These are phyloP conservation scores for Leptinotarsa juncta DNA, from an alignment of 2,888 invertebrate species.

Conservation along the genomic window DNA sequence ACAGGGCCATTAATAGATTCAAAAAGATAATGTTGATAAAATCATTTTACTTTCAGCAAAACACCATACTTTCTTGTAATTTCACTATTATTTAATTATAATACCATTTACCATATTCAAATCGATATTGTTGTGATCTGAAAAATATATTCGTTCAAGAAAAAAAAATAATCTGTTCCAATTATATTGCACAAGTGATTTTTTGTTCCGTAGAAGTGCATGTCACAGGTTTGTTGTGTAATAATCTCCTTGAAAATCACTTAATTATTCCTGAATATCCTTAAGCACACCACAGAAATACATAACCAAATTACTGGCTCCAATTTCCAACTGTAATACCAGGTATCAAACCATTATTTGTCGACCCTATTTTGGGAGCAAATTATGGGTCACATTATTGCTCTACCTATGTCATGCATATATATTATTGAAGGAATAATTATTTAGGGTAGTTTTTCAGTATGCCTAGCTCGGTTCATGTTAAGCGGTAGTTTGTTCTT, in stretches of 20 bases:
- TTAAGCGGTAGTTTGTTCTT: constrained; percentile 32
- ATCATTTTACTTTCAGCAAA: no score
- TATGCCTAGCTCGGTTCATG: constrained; percentile 30
- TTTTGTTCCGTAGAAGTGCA: no score
- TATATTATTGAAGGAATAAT: constrained; percentile 21
- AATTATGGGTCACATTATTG: constrained; percentile 25
- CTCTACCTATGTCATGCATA: constrained; percentile 23
- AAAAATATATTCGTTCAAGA: no score
- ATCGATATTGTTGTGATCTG: no score
- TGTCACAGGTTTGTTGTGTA: neutral
- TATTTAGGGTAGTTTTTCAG: constrained; percentile 24
- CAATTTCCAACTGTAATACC: constrained; percentile 36
- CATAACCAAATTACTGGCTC: constrained; percentile 31
- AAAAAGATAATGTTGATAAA: no score
- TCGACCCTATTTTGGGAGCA: constrained; percentile 15
- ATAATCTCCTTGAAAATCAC: neutral
- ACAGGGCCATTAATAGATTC: no score
- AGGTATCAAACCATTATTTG: constrained; percentile 35
- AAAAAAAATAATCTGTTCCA: no score
- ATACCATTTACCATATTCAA: no score
- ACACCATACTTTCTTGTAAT: no score
- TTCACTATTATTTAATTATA: no score
- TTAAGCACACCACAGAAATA: constrained; percentile 8
- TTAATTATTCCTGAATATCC: constrained; percentile 15
- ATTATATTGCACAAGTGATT: no score